phyloP scores from a whole-genome alignment of 2,797 vertebrate species.

The Phaenicophaeus curvirostris region DNA sequence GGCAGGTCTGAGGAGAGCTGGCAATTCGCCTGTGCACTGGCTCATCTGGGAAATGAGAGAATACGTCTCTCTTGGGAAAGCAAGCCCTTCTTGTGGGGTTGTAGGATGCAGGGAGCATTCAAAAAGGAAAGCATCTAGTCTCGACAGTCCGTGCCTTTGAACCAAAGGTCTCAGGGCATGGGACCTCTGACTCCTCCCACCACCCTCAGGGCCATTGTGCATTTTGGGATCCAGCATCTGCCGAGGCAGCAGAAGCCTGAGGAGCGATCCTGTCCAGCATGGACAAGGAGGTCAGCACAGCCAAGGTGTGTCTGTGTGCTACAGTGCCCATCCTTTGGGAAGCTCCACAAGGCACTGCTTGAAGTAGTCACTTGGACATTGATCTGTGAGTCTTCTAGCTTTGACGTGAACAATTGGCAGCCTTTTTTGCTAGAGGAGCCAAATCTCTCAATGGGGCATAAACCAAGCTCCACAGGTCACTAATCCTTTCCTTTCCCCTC shows the following conservation, averaged over 20 bases:
- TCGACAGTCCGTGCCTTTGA: not conserved
- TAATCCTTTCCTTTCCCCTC: not conserved
- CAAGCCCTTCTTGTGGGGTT: rapidly evolving
- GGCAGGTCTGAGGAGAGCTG: not conserved
- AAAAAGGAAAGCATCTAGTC: not conserved
- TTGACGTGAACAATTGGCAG: not conserved
- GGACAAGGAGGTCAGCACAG: rapidly evolving
- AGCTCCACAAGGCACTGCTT: not conserved
- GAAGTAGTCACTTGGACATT: not conserved
- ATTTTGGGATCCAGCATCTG: rapidly evolving
- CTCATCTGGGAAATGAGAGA: not conserved
- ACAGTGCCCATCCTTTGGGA: not conserved
- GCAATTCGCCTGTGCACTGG: rapidly evolving
- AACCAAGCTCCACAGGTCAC: not conserved
- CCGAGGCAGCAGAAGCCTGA: rapidly evolving
- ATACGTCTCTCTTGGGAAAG: not conserved
- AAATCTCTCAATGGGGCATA: not conserved
- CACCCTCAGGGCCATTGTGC: rapidly evolving
- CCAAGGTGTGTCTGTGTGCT: rapidly evolving
- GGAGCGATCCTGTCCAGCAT: rapidly evolving
- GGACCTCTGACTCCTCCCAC: not conserved
- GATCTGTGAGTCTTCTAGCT: not conserved
- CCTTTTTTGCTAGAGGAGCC: not conserved
- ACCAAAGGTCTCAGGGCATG: not conserved
- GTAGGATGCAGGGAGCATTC: not conserved